Conservation (phyloP, 92 coral and sea anemone species). For the Pocillopora grandis region DNA sequence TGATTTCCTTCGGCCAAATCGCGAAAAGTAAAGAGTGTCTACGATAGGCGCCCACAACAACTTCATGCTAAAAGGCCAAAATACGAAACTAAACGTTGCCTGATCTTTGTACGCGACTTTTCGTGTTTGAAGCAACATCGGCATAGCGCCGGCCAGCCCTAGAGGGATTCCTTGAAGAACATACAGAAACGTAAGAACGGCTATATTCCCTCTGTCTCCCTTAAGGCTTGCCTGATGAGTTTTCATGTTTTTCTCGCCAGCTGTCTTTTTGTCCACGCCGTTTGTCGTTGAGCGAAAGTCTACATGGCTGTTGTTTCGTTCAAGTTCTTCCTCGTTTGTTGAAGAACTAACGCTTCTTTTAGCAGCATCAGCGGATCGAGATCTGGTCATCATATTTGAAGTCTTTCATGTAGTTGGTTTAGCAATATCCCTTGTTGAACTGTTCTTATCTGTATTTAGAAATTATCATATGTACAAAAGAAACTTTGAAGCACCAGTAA, state of each 20-base stretch:
- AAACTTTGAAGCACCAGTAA: not conserved
- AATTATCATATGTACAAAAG: not conserved
- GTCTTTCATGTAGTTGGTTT: not conserved
- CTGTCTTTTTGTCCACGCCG: not conserved
- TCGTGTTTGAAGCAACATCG: conserved; percentile 77
- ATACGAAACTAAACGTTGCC: conserved; percentile 93
- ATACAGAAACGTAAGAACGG: conserved; percentile 75
- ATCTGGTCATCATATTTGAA: conserved; percentile 18
- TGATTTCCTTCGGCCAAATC: conserved; percentile 86
- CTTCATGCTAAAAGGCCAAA: conserved; percentile 98
- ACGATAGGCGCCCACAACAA: conserved; percentile 98
- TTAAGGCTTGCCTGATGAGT: not conserved
- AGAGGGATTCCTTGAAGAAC: conserved; percentile 93
- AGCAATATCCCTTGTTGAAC: not conserved
- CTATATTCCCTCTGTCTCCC: conserved; percentile 75
- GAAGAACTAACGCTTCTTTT: not conserved
- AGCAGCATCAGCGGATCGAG: conserved; percentile 14
- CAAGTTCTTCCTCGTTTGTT: not conserved
- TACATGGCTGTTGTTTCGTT: not conserved
- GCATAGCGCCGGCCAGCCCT: conserved; percentile 94
- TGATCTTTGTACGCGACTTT: conserved; percentile 89
- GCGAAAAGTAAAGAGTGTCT: conserved; percentile 83
- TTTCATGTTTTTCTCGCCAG: conserved; percentile 6
- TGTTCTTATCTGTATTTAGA: not conserved
- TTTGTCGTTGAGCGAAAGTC: not conserved